phyloP scores from a whole-genome alignment of 2,113 vertebrate genomes.

The Tetrax tetrax region DNA sequence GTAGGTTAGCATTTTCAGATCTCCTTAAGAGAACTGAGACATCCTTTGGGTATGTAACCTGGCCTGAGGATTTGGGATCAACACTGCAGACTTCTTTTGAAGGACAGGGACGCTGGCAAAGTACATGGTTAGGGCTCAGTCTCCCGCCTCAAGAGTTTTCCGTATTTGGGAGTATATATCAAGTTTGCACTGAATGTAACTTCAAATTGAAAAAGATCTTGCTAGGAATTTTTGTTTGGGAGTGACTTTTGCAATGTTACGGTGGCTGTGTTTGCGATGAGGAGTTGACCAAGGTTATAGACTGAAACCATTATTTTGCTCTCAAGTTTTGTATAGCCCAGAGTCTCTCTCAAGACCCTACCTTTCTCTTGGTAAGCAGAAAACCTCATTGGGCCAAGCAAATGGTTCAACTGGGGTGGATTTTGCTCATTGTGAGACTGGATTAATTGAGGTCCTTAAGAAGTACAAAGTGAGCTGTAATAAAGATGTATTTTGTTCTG shows the following conservation, averaged over 20 bases:
- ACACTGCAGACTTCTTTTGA: not conserved
- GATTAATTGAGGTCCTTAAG: not conserved
- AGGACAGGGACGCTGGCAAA: not conserved
- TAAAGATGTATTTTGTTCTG: not conserved
- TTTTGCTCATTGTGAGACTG: not conserved
- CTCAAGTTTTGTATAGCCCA: not conserved
- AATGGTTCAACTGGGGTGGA: not conserved
- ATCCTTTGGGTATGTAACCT: not conserved
- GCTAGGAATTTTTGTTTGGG: not conserved
- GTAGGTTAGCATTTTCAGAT: not conserved
- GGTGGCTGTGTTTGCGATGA: not conserved
- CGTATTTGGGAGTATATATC: not conserved
- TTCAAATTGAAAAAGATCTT: not conserved
- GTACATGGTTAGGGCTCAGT: not conserved
- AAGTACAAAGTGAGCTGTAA: not conserved
- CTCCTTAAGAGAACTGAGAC: not conserved
- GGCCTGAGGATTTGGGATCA: not conserved
- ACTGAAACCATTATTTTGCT: not conserved
- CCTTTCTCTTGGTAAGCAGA: not conserved
- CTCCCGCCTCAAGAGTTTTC: not conserved
- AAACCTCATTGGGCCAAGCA: not conserved
- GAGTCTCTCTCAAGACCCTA: not conserved
- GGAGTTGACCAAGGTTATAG: not conserved
- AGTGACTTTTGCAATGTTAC: not conserved
- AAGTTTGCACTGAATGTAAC: not conserved